Evolutionary conservation across 2,797 vertebrate species (phyloP).

Genomic region (Propithecus perrieri): DNA sequence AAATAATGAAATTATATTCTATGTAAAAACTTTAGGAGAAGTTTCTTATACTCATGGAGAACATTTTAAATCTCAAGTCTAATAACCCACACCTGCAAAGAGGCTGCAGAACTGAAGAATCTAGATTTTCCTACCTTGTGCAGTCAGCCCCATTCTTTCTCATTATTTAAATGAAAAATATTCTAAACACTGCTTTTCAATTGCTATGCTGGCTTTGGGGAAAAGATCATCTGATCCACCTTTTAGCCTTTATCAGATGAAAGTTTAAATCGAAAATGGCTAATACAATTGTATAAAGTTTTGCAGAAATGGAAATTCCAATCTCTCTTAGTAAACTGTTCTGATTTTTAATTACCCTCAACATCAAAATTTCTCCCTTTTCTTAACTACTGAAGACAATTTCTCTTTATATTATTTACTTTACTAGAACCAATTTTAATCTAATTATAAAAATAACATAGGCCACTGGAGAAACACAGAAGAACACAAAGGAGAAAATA

Average conservation of each 20-base stretch:
- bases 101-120: background rate
- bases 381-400: slow-evolving; percentile 15
- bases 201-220: background rate
- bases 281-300: slow-evolving; percentile 32
- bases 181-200: background rate
- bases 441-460: background rate
- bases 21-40: background rate
- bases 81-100: background rate
- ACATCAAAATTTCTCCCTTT: slow-evolving; percentile 20
- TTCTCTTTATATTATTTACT: slow-evolving; percentile 2
- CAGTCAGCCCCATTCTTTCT: background rate
- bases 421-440: slow-evolving; percentile 1
- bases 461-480: background rate
- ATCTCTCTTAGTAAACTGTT: slow-evolving; percentile 52
- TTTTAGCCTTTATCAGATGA: slow-evolving; percentile 18
- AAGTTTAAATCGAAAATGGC: background rate
- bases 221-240: background rate
- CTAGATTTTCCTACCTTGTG: background rate
- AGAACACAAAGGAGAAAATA: slow-evolving; percentile 8
- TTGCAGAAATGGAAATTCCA: slow-evolving; percentile 44
- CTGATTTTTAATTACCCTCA: slow-evolving; percentile 13
- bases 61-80: background rate
- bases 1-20: slow-evolving; percentile 9
- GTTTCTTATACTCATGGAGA: background rate
- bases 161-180: slow-evolving; percentile 26